Conservation (phyloP, 2,797 vertebrate species). For the Chelmon rostratus region DNA sequence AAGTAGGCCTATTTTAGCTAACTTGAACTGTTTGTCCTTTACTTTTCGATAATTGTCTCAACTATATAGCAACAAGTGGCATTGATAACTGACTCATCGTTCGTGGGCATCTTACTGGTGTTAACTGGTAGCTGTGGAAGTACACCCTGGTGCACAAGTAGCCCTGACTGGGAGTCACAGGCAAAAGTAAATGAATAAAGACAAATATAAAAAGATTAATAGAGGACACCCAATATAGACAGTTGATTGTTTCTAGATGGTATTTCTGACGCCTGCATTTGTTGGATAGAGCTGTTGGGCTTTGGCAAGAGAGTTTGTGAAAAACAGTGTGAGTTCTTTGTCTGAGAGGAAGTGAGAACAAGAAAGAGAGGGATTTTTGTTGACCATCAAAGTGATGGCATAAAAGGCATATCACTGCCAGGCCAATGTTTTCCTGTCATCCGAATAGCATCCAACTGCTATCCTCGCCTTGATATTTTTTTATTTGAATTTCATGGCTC, state of each 20-base stretch:
- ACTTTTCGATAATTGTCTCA: too few species aligned
- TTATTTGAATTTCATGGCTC: slow-evolving; percentile 55
- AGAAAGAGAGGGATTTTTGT: slow-evolving; percentile 36
- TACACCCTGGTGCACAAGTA: too few species aligned
- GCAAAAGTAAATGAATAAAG: too few species aligned
- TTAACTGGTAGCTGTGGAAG: too few species aligned
- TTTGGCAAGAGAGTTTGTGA: slow-evolving; percentile 38
- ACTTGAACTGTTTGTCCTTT: too few species aligned
- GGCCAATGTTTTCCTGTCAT: slow-evolving; percentile 64
- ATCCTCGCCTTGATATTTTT: slow-evolving; percentile 52
- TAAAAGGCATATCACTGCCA: slow-evolving; percentile 69
- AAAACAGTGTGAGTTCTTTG: slow-evolving; percentile 39
- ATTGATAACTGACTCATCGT: too few species aligned
- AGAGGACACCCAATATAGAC: slow-evolving; percentile 4
- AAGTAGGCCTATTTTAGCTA: too few species aligned
- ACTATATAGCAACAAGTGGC: neutral
- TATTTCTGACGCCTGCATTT: slow-evolving; percentile 30
- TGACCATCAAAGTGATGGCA: slow-evolving; percentile 69
- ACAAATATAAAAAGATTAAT: neutral
- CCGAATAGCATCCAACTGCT: slow-evolving; percentile 58
- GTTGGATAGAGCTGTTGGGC: slow-evolving; percentile 5
- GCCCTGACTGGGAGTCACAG: neutral
- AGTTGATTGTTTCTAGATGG: neutral
- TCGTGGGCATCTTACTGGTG: too few species aligned
- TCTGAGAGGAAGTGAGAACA: slow-evolving; percentile 48